Percentiles rank a stretch among this genome's conserved stretches.
Evolutionary conservation across 2,113 vertebrate genomes (phyloP).

Genomic region (Dolichallabes microphthalmus): DNA sequence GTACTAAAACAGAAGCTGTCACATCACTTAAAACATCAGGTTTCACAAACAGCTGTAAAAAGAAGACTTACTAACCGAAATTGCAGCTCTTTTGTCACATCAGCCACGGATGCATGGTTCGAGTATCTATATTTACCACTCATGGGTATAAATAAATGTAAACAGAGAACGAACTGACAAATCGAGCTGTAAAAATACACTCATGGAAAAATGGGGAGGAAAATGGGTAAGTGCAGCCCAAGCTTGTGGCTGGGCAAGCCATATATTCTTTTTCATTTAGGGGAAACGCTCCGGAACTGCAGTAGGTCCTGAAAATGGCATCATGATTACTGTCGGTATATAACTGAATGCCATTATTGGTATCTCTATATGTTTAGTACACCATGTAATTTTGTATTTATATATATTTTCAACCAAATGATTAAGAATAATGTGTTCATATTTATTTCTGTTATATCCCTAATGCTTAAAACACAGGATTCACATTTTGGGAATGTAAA

Average conservation of each 20-base stretch:
- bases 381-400: neutral
- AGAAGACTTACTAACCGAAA: slow-evolving; percentile 47
- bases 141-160: slow-evolving; percentile 52
- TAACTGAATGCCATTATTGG: neutral
- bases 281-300: slow-evolving; percentile 2
- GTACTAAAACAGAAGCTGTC: slow-evolving; percentile 23
- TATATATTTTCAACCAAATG: neutral
- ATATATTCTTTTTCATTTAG: slow-evolving; percentile 14
- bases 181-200: slow-evolving; percentile 31
- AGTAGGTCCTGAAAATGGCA: neutral
- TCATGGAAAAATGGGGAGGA: neutral
- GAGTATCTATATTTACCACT: slow-evolving; percentile 54
- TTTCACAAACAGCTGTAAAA: slow-evolving; percentile 49
- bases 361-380: neutral
- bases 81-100: slow-evolving; percentile 47
- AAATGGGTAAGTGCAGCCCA: neutral
- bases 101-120: slow-evolving; percentile 24
- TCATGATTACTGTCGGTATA: neutral
- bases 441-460: neutral
- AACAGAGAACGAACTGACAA: slow-evolving; percentile 36
- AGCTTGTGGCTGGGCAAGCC: slow-evolving; percentile 30
- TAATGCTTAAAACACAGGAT: neutral
- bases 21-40: slow-evolving; percentile 24
- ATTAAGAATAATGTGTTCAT: neutral
- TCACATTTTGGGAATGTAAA: neutral